Evolutionary conservation across 2,888 invertebrate genomes (phyloP).

Genomic region (Agrenia bidenticulata): DNA sequence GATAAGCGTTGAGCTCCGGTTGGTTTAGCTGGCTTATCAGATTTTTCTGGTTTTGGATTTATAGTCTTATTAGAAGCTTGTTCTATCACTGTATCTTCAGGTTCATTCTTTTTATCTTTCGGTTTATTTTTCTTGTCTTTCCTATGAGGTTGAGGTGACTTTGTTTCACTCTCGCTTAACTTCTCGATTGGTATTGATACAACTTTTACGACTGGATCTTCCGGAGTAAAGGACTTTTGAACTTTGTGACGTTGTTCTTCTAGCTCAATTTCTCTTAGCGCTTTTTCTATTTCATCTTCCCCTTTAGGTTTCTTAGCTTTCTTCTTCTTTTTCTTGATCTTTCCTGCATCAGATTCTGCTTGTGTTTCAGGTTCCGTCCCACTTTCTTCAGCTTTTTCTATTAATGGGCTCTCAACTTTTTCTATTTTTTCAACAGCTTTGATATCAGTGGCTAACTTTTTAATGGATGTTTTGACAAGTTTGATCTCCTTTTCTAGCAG

Average conservation of each 20-base stretch:
- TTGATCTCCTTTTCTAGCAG: too few relatives aligned
- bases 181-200: not conserved
- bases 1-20: too few relatives aligned
- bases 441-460: not conserved
- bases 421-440: not conserved
- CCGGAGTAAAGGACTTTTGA: not conserved
- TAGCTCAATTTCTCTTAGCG: slow-evolving; percentile 44
- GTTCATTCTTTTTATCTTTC: not conserved
- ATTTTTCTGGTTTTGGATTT: not conserved
- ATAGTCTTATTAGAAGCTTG: not conserved
- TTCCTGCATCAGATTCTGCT: slow-evolving; percentile 12
- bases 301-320: slow-evolving; percentile 34
- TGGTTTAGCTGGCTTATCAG: too few relatives aligned
- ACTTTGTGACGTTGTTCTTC: slow-evolving; percentile 7
- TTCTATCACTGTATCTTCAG: not conserved
- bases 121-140: not conserved
- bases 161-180: not conserved
- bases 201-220: not conserved
- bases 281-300: slow-evolving; percentile 46
- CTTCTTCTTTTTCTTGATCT: slow-evolving; percentile 39
- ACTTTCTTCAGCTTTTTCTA: not conserved
- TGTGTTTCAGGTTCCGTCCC: not conserved
- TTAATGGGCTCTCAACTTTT: not conserved
- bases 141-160: not conserved
- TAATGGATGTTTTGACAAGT: not conserved